A percentile compares a stretch with the other conserved stretches of the same genome.
These are phyloP conservation scores for Babyrousa celebensis DNA, from an alignment of 2,797 vertebrate genomes.

Conservation along the genomic window DNA sequence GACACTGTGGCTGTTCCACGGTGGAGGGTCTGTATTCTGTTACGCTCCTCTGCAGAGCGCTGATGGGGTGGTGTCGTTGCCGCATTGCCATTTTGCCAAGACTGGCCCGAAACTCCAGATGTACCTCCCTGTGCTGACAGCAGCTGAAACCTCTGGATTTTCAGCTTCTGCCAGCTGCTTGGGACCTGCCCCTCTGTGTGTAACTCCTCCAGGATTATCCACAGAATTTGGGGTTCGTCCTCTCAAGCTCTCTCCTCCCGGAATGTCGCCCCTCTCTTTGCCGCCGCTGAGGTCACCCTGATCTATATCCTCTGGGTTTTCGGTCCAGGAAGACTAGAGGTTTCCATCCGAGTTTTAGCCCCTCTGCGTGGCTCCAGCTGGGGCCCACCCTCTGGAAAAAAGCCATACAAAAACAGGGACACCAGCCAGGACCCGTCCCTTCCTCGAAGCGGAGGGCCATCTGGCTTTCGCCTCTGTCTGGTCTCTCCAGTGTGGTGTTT, in stretches of 20 bases:
- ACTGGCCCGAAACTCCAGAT: not conserved
- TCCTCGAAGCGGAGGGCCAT: not conserved
- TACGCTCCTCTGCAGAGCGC: not conserved
- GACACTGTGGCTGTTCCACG: rapidly evolving
- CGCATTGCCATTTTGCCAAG: not conserved
- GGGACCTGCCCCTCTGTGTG: not conserved
- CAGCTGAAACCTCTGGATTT: not conserved
- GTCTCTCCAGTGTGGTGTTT: not conserved
- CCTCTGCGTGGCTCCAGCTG: not conserved
- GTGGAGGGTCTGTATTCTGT: not conserved
- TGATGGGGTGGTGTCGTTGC: not conserved
- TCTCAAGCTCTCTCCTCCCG: not conserved
- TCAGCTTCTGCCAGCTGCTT: not conserved
- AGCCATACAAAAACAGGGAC: not conserved
- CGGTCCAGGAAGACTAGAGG: not conserved
- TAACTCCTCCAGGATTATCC: not conserved
- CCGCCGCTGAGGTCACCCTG: not conserved
- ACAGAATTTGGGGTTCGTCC: not conserved
- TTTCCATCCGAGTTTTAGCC: not conserved
- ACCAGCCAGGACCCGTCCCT: rapidly evolving
- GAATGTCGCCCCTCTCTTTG: not conserved
- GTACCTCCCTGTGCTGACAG: not conserved
- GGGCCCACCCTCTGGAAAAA: not conserved
- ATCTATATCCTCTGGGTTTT: not conserved
- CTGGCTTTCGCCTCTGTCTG: not conserved